phyloP scores from a whole-genome alignment of 2,797 vertebrate genomes.

The Sebastes dallii region DNA sequence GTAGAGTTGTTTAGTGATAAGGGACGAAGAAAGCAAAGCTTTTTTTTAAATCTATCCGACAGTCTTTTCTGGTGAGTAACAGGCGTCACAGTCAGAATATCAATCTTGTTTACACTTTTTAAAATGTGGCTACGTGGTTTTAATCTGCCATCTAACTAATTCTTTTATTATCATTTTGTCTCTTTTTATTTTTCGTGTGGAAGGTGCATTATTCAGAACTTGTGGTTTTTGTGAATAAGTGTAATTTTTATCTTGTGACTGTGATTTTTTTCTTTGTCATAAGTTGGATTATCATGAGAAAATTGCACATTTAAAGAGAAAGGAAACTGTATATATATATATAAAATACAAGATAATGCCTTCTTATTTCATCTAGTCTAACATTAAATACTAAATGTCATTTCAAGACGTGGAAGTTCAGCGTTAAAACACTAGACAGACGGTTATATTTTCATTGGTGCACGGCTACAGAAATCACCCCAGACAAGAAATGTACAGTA shows the following conservation, averaged over 20 bases:
- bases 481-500: background rate
- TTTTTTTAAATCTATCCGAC: background rate
- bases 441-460: background rate
- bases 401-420: conserved; percentile 4
- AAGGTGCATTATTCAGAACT: conserved; percentile 32
- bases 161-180: background rate
- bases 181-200: conserved; percentile 20
- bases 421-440: background rate
- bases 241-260: conserved; percentile 34
- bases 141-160: conserved; percentile 6
- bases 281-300: conserved; percentile 6
- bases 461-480: background rate
- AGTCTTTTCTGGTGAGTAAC: background rate
- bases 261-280: conserved; percentile 40
- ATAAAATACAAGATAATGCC: conserved; percentile 19
- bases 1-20: background rate
- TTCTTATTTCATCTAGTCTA: conserved; percentile 16
- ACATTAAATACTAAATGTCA: conserved; percentile 9
- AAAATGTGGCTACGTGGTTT: background rate
- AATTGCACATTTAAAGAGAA: conserved; percentile 63
- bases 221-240: conserved; percentile 32
- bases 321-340: conserved; percentile 17
- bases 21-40: background rate
- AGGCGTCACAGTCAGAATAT: background rate
- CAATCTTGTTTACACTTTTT: conserved; percentile 30